Base-by-base conservation (phyloP, 2,888 invertebrate species). In the Tenthredo scrophulariae region DNA sequence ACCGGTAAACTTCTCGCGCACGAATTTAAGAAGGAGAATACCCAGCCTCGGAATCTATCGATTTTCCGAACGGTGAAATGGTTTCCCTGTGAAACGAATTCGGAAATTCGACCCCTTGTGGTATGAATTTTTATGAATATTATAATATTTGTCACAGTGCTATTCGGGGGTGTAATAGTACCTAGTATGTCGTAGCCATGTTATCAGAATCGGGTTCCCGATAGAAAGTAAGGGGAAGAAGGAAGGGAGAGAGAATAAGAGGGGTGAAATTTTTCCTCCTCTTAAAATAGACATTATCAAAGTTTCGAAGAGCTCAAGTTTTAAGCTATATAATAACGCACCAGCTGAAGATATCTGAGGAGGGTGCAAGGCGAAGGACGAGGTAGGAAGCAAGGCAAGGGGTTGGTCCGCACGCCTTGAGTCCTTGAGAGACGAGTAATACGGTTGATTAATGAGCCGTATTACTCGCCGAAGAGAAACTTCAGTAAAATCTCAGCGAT, bases 401-500 rank as follows among this genome's bases (percentile, higher is more conserved):
- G 84, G 67, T 26, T 37, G 43, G 29, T 18, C 13, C 7, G 84
- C 72, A 67, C 18, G 26, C 26, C 26, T 13, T 62, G 84, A 86
- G 79, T 18, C 26, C 26, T 13, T 62, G 84, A 86, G 79, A 67
- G 62, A 72, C 50, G 70, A 75, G 79, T 87, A 87, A 87, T 87
- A 87, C 50, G 75, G 84, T 79, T 87, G 86, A 87, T 86, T 86
- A 86, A 87, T 85, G 87, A 87, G 87, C 83, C 80, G 58, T 86
- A 87, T 87, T 86, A 85, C 85, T 75, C 84, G 70, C 46, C 74
- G 37, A 70, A 54, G 29, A 54, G 70, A 43, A 86, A n/a, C 72
- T 50, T 50, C 22, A 82, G 80, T 86, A 80, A 80, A 85, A 84
- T 83, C 84, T 84, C 67, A 37, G 50, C 84, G 37, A 86, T 87